phyloP scores from a whole-genome alignment of 2,888 invertebrate genomes.

The Caenorhabditis sp. region DNA sequence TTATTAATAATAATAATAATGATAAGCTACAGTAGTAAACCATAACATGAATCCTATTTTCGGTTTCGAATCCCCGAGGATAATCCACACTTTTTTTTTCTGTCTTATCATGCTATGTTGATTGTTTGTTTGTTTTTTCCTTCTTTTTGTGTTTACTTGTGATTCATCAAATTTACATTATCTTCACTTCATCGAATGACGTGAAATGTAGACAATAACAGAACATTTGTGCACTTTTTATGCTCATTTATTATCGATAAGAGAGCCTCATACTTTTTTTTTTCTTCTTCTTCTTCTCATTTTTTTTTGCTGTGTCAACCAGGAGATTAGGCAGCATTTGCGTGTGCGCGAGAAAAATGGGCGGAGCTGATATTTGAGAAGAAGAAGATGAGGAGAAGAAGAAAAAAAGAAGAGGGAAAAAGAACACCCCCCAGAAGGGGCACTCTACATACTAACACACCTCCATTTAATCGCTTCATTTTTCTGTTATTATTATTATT shows the following conservation, averaged over 20 bases:
- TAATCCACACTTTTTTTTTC: not conserved
- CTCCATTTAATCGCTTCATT: not conserved
- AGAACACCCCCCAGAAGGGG: not conserved
- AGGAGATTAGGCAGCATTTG: not conserved
- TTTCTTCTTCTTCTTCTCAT: not conserved
- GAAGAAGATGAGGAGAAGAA: not conserved
- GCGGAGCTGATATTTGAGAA: conserved; percentile 7
- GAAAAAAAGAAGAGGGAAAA: not conserved
- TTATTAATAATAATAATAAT: no score
- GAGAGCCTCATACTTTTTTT: not conserved
- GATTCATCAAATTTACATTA: no score
- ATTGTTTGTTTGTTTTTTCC: not conserved
- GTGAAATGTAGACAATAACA: no score
- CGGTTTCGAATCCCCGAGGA: not conserved
- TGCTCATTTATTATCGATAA: not conserved
- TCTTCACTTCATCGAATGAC: no score
- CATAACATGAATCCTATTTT: not conserved
- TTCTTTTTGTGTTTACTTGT: not conserved
- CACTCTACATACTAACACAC: not conserved
- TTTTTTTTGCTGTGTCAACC: not conserved
- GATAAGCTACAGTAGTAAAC: no score
- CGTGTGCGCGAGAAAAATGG: not conserved
- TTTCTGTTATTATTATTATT: not conserved
- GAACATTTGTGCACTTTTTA: no score
- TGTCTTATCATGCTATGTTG: not conserved